These are phyloP conservation scores for Aurelia aurita complex sp. Pacific DNA, from an alignment of 30 jellyfish, hydroid and myxozoan species.

Conservation along the genomic window DNA sequence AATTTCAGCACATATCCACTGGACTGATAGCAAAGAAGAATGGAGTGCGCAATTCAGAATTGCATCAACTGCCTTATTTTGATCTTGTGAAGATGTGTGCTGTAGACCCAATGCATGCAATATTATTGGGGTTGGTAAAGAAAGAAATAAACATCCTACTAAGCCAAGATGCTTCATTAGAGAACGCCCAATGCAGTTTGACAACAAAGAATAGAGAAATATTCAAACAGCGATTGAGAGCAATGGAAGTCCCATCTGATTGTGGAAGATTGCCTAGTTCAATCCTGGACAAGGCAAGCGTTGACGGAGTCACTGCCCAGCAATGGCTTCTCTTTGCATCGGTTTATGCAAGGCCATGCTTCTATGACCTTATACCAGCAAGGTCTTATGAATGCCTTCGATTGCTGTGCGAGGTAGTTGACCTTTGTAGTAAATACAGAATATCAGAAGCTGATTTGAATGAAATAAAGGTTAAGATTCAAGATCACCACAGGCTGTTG, in stretches of 20 bases:
- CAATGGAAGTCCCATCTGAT: slow-evolving; percentile 2
- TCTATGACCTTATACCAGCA: neutral
- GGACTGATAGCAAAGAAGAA: neutral
- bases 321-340: slow-evolving; percentile 3
- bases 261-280: slow-evolving; percentile 1
- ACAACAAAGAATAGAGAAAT: neutral
- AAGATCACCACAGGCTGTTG: neutral
- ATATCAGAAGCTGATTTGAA: neutral
- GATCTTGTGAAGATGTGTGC: too few species aligned
- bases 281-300: neutral
- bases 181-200: too few species aligned
- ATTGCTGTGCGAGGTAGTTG: neutral
- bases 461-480: neutral
- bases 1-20: too few species aligned
- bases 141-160: too few species aligned
- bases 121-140: too few species aligned
- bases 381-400: neutral
- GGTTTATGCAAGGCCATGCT: neutral
- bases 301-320: neutral
- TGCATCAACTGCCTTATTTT: too few species aligned
- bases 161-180: too few species aligned
- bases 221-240: neutral
- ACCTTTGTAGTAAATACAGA: neutral
- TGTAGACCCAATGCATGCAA: too few species aligned
- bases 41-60: too few species aligned